Base-by-base conservation (phyloP, 2,797 vertebrate genomes). In the Enteromius trimaculatus region DNA sequence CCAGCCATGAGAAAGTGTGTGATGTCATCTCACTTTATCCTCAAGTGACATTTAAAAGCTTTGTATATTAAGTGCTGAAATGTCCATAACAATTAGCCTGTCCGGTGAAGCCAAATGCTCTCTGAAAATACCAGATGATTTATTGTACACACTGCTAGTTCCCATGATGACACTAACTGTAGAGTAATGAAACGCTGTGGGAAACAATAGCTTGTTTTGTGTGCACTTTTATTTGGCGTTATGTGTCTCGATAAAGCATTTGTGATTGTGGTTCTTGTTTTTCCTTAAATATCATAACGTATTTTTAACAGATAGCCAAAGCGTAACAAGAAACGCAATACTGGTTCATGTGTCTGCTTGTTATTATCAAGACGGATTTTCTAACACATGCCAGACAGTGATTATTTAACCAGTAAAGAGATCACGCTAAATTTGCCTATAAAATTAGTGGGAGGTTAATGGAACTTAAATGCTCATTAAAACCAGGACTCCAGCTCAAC, bases 351-450 rank as follows among this genome's bases (percentile, higher is more conserved):
- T 81, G 80, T 85, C 29, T 79, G 76, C 37, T 29, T 80, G 53
- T 51, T 75, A 70, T 80, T 66, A 81, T 62, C 26, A 42, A 69
- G 77, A 66, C 2, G 1, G 3, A 68, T 82, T 71, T 65, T 84
- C 21, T 53, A 82, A 69, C 80, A 80, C 47, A 55, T 80, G 78
- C 58, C 39, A 66, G 77, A 69, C 44, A 64, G 55, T 74, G 71
- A 74, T 84, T 82, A 84, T 76, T 81, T 74, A 34, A 34, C 78
- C 77, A 85, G 78, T 86, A 79, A 87, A 83, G 39, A 75, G 75
- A 58, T 79, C 26, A 19, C 3, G 65, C 69, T 49, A 72, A 74
- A 83, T 74, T 47, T 42, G 70, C 49, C 69, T 53, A 44, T 79
- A 51, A 84, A 80, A 62, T 47, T 69, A 37, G 74, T 85, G 53